Conservation (phyloP, 2,113 vertebrate genomes). For the Petaurus breviceps region DNA sequence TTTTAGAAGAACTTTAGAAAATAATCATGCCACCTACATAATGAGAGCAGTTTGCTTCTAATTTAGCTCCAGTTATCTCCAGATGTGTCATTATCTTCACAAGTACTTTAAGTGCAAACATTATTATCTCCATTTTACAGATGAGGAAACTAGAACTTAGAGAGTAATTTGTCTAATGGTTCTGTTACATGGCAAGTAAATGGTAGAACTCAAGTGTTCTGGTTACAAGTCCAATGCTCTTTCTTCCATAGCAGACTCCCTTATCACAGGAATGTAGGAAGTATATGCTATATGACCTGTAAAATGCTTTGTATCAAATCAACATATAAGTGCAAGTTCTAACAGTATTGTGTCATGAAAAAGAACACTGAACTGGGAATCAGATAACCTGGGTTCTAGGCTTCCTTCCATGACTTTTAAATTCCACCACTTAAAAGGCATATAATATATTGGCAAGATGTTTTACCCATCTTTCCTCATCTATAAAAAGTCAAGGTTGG, state of each 20-base stretch:
- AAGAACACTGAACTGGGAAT: not conserved
- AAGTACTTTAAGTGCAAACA: not conserved
- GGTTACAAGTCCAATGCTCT: not conserved
- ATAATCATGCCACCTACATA: not conserved
- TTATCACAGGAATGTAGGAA: not conserved
- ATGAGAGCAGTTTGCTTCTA: not conserved
- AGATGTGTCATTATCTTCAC: not conserved
- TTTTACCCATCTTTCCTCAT: not conserved
- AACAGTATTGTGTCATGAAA: not conserved
- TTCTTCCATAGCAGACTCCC: not conserved
- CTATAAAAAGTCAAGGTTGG: not conserved
- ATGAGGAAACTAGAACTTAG: not conserved
- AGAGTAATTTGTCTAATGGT: not conserved
- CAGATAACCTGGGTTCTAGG: not conserved
- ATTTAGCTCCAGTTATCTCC: not conserved
- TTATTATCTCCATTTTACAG: not conserved
- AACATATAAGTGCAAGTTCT: not conserved
- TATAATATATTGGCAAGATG: not conserved
- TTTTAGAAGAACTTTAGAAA: not conserved
- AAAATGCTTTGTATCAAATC: not conserved
- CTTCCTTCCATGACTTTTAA: no score
- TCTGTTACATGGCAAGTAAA: not conserved
- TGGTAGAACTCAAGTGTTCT: not conserved
- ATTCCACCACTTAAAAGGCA: not conserved
- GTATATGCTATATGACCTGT: not conserved